These are phyloP conservation scores for Cryptotis parvus DNA, from an alignment of 2,113 vertebrate species.

Conservation along the genomic window DNA sequence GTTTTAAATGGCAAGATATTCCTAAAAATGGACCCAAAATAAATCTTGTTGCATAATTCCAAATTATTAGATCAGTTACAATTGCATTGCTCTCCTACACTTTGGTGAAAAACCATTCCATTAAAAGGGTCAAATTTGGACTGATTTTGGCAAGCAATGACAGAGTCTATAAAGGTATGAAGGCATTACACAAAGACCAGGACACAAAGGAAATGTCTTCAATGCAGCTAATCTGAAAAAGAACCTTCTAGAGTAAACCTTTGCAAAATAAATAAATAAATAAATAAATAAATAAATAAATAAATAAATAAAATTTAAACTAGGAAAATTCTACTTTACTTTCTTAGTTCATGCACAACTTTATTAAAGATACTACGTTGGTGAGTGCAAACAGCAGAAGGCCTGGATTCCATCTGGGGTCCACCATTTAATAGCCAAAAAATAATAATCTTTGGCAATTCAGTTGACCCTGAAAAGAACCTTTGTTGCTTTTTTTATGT, in stretches of 20 bases:
- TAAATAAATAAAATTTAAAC: no score
- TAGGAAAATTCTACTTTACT: constrained; percentile 42
- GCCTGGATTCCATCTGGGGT: not conserved
- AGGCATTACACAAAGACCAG: not conserved
- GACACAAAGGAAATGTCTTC: constrained; percentile 42
- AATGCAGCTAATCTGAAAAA: constrained; percentile 8
- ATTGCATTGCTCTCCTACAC: not conserved
- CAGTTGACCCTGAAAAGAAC: not conserved
- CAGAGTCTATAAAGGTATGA: not conserved
- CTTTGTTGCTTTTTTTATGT: constrained; percentile 21
- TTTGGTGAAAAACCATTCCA: constrained; percentile 20
- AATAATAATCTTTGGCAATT: constrained; percentile 34
- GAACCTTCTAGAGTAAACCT: not conserved
- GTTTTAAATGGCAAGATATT: constrained; percentile 46
- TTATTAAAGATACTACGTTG: not conserved
- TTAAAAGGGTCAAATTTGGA: constrained; percentile 1
- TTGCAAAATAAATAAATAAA: not conserved
- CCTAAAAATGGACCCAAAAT: constrained; percentile 41
- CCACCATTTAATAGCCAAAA: not conserved
- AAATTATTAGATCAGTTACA: not conserved
- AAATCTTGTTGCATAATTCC: not conserved
- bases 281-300: no score
- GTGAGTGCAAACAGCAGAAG: constrained; percentile 26
- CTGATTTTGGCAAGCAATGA: constrained; percentile 21
- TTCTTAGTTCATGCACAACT: not conserved